Evolutionary conservation across 2,888 invertebrate genomes (phyloP).

Genomic region (Acrocera orbiculus): DNA sequence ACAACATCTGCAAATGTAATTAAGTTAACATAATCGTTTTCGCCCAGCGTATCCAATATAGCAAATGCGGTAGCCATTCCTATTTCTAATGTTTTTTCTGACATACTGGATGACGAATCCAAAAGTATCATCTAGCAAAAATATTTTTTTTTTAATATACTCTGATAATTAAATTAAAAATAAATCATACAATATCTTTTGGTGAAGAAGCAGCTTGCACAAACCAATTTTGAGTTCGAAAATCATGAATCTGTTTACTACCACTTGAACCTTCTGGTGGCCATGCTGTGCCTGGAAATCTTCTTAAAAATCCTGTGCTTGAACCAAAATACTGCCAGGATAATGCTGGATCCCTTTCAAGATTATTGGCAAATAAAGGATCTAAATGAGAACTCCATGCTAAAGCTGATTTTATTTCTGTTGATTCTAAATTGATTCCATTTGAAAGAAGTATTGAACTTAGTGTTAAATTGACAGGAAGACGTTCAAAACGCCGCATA

Average conservation of each 20-base stretch:
- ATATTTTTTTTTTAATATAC: not conserved
- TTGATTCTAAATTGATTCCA: slow-evolving; percentile 32
- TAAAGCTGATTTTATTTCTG: slow-evolving; percentile 72
- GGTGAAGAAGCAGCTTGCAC: slow-evolving; percentile 93
- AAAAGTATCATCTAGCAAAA: slow-evolving; percentile 50
- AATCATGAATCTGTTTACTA: slow-evolving; percentile 78
- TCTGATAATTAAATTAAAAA: not conserved
- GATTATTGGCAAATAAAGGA: slow-evolving; percentile 74
- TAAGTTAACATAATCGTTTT: slow-evolving; percentile 94
- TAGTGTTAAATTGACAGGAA: slow-evolving; percentile 64
- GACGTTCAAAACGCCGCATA: slow-evolving; percentile 71
- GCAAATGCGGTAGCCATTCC: slow-evolving; percentile 77
- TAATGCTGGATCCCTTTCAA: slow-evolving; percentile 72
- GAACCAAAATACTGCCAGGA: slow-evolving; percentile 99
- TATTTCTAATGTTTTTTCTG: slow-evolving; percentile 64
- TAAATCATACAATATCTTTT: slow-evolving; percentile 63
- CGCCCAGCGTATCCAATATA: slow-evolving; percentile 84
- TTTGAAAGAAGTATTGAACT: slow-evolving; percentile 77
- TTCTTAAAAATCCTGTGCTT: slow-evolving; percentile 82
- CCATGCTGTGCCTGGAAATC: slow-evolving; percentile 92
- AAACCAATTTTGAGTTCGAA: slow-evolving; percentile 88
- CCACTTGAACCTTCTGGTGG: slow-evolving; percentile 64
- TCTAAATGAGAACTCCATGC: slow-evolving; percentile 91
- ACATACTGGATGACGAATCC: slow-evolving; percentile 80
- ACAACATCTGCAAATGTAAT: slow-evolving; percentile 75